Conservation (phyloP, 2,888 invertebrate species). For the Acleris literana region DNA sequence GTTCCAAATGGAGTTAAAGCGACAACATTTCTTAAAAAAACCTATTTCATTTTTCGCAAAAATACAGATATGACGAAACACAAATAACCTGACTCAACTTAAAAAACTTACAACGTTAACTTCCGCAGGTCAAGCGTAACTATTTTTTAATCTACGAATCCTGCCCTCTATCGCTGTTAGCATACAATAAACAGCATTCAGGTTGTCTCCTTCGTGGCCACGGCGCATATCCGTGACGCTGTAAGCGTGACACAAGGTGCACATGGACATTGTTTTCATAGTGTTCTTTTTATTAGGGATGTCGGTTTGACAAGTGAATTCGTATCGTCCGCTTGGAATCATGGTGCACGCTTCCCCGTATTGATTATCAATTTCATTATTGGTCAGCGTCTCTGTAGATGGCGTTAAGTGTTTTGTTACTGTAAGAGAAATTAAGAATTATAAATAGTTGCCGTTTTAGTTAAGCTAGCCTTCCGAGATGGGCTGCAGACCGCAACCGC, state of each 20-base stretch:
- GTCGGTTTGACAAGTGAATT: constrained; percentile 56
- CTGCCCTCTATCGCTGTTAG: constrained; percentile 70
- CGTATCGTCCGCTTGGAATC: constrained; percentile 62
- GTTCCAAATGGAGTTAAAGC: no score
- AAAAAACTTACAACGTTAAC: constrained; percentile 45
- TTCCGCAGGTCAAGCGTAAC: constrained; percentile 40
- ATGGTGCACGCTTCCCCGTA: constrained; percentile 57
- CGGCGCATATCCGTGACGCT: constrained; percentile 60
- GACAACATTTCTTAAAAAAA: no score
- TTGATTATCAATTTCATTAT: constrained; percentile 11
- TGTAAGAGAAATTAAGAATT: constrained; percentile 44
- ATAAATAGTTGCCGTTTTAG: no score
- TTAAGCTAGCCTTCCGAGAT: no score
- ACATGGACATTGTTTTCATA: constrained; percentile 31
- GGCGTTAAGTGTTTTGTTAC: constrained; percentile 53
- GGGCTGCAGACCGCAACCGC: no score
- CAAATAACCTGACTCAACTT: not conserved
- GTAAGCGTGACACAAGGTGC: constrained; percentile 47
- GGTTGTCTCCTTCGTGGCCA: constrained; percentile 55
- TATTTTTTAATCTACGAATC: constrained; percentile 59
- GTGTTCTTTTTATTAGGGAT: constrained; percentile 33
- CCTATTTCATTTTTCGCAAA: no score
- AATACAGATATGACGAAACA: no score
- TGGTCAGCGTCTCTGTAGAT: constrained; percentile 40
- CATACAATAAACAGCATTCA: constrained; percentile 63